Conservation (phyloP, 2,888 invertebrate species). For the Phortica magna region DNA sequence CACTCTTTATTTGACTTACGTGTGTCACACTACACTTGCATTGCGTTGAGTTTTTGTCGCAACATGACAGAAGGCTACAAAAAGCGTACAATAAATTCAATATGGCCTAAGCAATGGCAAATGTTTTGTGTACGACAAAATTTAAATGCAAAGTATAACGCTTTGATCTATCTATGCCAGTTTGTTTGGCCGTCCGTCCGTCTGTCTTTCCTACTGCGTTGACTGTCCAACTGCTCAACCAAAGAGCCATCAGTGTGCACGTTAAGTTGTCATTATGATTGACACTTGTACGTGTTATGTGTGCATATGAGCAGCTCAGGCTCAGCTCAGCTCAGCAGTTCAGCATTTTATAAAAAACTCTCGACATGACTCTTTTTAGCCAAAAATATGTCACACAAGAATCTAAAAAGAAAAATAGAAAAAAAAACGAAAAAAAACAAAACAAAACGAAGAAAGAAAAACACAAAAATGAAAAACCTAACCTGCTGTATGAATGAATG, state of each 20-base stretch:
- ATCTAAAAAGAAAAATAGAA: not conserved
- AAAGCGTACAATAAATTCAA: not conserved
- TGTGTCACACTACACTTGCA: too few relatives aligned
- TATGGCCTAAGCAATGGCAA: not conserved
- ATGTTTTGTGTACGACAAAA: not conserved
- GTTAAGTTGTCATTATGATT: slow-evolving; percentile 69
- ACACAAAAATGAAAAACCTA: not conserved
- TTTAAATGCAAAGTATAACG: slow-evolving; percentile 13
- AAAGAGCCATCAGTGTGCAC: slow-evolving; percentile 36
- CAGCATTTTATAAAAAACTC: not conserved
- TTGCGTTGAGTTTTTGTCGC: too few relatives aligned
- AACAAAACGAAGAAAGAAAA: not conserved
- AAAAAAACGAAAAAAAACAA: not conserved
- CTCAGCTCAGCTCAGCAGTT: slow-evolving; percentile 5
- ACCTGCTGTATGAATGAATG: too few relatives aligned
- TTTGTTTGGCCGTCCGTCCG: slow-evolving; percentile 15
- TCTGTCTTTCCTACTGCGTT: not conserved
- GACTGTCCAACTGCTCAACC: not conserved
- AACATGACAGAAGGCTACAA: not conserved
- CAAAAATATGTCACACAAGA: not conserved
- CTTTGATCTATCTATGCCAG: slow-evolving; percentile 13
- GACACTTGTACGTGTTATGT: slow-evolving; percentile 67
- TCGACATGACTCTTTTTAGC: not conserved
- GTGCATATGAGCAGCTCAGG: not conserved
- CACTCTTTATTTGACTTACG: too few relatives aligned